These are phyloP conservation scores for Tigriopus japonicus DNA, from an alignment of 1,140 invertebrate species.

Conservation along the genomic window DNA sequence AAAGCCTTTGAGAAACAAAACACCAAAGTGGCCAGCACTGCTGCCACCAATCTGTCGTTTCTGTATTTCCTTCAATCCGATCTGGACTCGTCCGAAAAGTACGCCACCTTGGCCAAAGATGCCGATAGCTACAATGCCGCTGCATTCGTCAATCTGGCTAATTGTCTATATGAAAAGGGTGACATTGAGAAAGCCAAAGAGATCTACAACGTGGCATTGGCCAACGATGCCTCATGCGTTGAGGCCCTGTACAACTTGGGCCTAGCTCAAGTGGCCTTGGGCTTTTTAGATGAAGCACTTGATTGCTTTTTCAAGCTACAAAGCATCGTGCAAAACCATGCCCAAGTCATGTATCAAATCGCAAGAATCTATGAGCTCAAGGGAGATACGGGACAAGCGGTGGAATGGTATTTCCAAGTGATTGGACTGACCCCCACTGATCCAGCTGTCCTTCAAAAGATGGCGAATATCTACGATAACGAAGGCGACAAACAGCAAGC, in stretches of 20 bases:
- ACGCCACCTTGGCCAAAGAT: conserved; percentile 49
- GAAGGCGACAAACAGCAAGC: conserved; percentile 72
- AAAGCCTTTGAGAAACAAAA: conserved; percentile 74
- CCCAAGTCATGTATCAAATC: conserved; percentile 67
- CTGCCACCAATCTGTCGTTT: conserved; percentile 76
- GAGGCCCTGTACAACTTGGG: conserved; percentile 83
- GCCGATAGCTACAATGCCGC: conserved; percentile 58
- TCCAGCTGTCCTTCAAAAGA: conserved; percentile 53
- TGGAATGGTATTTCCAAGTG: conserved; percentile 52
- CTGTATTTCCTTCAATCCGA: conserved; percentile 46
- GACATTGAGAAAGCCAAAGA: conserved; percentile 54
- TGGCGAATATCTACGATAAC: conserved; percentile 63
- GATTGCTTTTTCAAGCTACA: conserved; percentile 65
- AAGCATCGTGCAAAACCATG: conserved; percentile 45
- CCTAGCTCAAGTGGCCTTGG: conserved; percentile 49
- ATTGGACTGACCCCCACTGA: conserved; percentile 65
- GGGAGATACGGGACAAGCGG: conserved; percentile 45
- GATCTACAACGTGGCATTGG: conserved; percentile 53
- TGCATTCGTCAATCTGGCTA: conserved; percentile 73
- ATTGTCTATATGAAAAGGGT: conserved; percentile 49
- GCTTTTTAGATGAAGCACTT: conserved; percentile 48
- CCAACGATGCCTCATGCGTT: conserved; percentile 60
- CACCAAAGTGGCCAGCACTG: conserved; percentile 58
- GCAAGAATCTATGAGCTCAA: conserved; percentile 56
- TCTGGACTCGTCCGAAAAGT: conserved; percentile 46